Evolutionary conservation across 1,140 invertebrate genomes (phyloP).

Genomic region (Conus betulinus): DNA sequence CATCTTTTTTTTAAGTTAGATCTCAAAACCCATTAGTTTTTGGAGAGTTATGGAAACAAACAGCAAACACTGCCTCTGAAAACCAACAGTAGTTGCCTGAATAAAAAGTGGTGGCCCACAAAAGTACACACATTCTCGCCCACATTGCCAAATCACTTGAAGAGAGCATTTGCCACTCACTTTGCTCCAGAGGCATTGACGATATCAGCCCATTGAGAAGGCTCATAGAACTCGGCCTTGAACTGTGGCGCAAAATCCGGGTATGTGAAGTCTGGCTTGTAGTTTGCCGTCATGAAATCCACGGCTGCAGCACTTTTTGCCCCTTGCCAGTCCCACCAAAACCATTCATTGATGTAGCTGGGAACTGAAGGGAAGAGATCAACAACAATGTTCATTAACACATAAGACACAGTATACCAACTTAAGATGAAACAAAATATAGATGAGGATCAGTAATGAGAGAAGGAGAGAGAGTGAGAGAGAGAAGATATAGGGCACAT

Average conservation of each 20-base stretch:
- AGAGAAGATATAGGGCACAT: no score
- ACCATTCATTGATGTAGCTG: slow-evolving; percentile 58
- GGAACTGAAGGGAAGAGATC: slow-evolving; percentile 65
- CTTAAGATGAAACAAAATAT: no score
- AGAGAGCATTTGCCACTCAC: slow-evolving; percentile 37
- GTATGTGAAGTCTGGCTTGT: slow-evolving; percentile 61
- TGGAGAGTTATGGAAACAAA: no score
- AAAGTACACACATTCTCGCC: no score
- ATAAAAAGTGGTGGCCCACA: no score
- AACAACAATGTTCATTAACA: slow-evolving; percentile 74
- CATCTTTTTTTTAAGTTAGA: no score
- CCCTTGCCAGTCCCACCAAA: slow-evolving; percentile 66
- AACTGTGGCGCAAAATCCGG: slow-evolving; percentile 61
- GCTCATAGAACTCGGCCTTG: slow-evolving; percentile 55
- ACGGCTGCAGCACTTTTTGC: slow-evolving; percentile 29
- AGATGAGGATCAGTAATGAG: not conserved
- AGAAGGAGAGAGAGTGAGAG: no score
- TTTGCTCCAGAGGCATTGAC: slow-evolving; percentile 56
- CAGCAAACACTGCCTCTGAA: no score
- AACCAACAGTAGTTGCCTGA: no score
- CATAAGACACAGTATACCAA: slow-evolving; percentile 47
- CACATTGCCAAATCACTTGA: no score
- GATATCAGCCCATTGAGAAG: slow-evolving; percentile 55
- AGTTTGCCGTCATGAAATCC: slow-evolving; percentile 63
- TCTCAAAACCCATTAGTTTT: no score